Base-by-base conservation (phyloP, 2,888 invertebrate genomes). In the Andrena flavipes region DNA sequence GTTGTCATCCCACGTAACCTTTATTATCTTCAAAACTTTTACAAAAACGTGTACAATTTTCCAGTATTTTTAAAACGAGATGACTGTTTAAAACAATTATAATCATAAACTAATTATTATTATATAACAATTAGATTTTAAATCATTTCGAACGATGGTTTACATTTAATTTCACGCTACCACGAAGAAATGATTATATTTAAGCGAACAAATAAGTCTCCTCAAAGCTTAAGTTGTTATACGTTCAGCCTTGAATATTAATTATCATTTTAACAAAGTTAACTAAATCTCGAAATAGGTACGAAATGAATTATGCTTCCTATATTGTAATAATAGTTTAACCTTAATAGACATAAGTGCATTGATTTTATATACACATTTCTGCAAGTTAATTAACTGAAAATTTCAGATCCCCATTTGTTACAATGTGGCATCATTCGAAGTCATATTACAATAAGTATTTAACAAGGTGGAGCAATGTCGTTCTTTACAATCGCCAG, bases 381-480 rank as follows among this genome's bases (percentile, higher is more conserved):
- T 67, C 49, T 68, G 13, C 23, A 10, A 29, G 8, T 13, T 29
- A 42, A 23, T 30, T 64, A 30, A 30, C n/a, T 16, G 35, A 16
- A 6, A 10, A 29, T 72, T 33, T 29, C 35, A 70, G 54, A 79
- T 26, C 51, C 54, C 2, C 20, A 33, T 42, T 13, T 51, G 54
- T 48, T 7, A 80, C 35, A 67, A 92, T 92, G 92, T 92, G 90
- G 92, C 89, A 87, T 73, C 81, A 80, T n/a, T 76, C 86, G 20
- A 88, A 82, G 69, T 64, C 76, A 8, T 80, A 79, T 75, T 88
- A 76, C 26, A 65, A 67, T 23, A 87, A 80, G 67, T 71, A 75
- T 59, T 33, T 51, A 26, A 26, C 33, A 69, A 78, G 71, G 20
- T 64, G 75, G 48, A 80, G 60, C 35, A 78, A 51, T 4, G 29